Evolutionary conservation across 2,113 vertebrate genomes (phyloP).

Genomic region (Saimiri boliviensis): DNA sequence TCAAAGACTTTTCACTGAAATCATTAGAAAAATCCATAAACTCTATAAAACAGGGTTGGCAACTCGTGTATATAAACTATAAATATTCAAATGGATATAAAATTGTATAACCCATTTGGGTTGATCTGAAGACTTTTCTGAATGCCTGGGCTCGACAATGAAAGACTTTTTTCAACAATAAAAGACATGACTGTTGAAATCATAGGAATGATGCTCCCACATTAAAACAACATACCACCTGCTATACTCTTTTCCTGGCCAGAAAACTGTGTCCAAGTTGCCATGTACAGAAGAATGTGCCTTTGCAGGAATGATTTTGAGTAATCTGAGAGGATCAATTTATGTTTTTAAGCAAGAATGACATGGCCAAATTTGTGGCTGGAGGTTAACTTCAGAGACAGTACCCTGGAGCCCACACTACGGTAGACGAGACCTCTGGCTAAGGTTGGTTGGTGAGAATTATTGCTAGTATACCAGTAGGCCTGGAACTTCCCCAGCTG

Average conservation of each 20-base stretch:
- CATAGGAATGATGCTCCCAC: not conserved
- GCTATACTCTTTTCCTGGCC: not conserved
- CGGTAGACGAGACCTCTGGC: not conserved
- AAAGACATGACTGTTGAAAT: no score
- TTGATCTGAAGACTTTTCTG: conserved; percentile 8
- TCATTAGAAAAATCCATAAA: conserved; percentile 13
- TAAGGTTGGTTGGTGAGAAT: not conserved
- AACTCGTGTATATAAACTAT: not conserved
- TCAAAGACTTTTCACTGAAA: conserved; percentile 57
- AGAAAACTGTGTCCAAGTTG: not conserved
- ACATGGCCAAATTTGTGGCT: not conserved
- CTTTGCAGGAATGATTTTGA: not conserved
- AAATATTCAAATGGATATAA: not conserved
- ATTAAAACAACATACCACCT: not conserved
- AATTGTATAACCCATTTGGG: not conserved
- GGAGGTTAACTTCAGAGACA: not conserved
- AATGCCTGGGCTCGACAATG: not conserved
- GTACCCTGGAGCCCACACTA: not conserved
- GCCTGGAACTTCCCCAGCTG: not conserved
- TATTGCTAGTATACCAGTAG: not conserved
- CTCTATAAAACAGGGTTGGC: conserved; percentile 13
- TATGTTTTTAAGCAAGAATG: not conserved
- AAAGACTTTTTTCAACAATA: not conserved
- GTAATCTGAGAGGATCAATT: not conserved
- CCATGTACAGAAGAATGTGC: not conserved